phyloP scores from a whole-genome alignment of 1,140 invertebrate species.

The Ostrea denselamellosa region DNA sequence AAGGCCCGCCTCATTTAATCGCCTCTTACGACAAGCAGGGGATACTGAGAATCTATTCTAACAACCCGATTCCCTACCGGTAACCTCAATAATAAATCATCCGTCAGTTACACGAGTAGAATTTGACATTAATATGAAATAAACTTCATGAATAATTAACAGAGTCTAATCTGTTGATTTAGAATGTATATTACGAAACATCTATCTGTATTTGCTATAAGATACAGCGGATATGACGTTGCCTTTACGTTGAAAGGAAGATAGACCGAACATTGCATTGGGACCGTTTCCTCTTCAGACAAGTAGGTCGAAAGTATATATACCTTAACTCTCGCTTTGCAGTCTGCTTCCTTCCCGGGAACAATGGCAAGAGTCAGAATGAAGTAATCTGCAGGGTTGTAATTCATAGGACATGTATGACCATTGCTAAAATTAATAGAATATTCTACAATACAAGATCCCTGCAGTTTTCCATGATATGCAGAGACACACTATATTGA shows the following conservation, averaged over 20 bases:
- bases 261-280: background rate
- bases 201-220: too few species aligned
- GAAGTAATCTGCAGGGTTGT: constrained; percentile 97
- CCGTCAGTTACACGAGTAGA: too few species aligned
- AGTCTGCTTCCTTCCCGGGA: constrained; percentile 88
- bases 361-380: constrained; percentile 93
- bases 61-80: too few species aligned
- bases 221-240: too few species aligned
- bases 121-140: too few species aligned
- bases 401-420: constrained; percentile 84
- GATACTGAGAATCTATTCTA: too few species aligned
- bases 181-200: too few species aligned
- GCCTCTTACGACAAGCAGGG: too few species aligned
- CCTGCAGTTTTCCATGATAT: background rate
- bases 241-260: background rate
- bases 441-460: background rate
- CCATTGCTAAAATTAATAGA: constrained; percentile 63
- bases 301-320: background rate
- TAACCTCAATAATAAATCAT: too few species aligned
- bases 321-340: constrained; percentile 67
- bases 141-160: too few species aligned
- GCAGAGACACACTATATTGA: background rate
- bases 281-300: background rate
- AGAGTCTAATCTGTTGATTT: too few species aligned
- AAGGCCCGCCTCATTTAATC: too few species aligned